Evolutionary conservation across 1,140 invertebrate genomes (phyloP).

Genomic region (Whitmania pigra): DNA sequence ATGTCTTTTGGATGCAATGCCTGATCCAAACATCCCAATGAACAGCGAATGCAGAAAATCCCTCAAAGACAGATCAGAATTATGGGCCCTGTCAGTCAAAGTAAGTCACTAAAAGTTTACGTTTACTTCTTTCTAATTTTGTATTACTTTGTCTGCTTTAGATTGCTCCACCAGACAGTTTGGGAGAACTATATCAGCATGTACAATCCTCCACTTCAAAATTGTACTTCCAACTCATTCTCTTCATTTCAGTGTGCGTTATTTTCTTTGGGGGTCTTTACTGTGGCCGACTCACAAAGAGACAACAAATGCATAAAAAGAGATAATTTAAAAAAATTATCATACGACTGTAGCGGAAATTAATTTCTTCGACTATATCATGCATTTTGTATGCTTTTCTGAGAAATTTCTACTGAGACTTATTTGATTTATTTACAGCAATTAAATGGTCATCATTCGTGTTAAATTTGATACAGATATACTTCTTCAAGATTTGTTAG

Average conservation of each 20-base stretch:
- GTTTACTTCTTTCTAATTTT: not conserved
- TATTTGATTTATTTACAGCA: too few species aligned
- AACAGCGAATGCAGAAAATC: conserved; percentile 6
- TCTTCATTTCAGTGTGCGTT: conserved; percentile 56
- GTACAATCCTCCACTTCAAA: conserved; percentile 58
- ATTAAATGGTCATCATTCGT: too few species aligned
- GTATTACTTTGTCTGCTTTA: conserved; percentile 31
- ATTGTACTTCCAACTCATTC: conserved; percentile 53
- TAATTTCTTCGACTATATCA: too few species aligned
- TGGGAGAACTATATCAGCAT: conserved; percentile 58
- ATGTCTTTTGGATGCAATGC: not conserved
- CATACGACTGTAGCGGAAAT: too few species aligned
- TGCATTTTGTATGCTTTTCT: too few species aligned
- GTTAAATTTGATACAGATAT: too few species aligned
- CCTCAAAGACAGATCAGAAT: not conserved
- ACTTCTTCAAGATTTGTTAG: too few species aligned
- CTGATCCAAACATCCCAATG: not conserved
- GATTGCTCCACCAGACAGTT: conserved; percentile 51
- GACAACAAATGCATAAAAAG: conserved; percentile 28
- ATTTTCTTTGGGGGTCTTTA: conserved; percentile 69
- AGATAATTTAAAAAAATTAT: too few species aligned
- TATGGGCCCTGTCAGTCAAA: not conserved
- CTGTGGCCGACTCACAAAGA: conserved; percentile 62
- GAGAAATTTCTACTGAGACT: too few species aligned
- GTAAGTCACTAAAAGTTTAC: not conserved